Evolutionary conservation across 2,113 vertebrate species (phyloP).

Genomic region (Elephantulus edwardii): DNA sequence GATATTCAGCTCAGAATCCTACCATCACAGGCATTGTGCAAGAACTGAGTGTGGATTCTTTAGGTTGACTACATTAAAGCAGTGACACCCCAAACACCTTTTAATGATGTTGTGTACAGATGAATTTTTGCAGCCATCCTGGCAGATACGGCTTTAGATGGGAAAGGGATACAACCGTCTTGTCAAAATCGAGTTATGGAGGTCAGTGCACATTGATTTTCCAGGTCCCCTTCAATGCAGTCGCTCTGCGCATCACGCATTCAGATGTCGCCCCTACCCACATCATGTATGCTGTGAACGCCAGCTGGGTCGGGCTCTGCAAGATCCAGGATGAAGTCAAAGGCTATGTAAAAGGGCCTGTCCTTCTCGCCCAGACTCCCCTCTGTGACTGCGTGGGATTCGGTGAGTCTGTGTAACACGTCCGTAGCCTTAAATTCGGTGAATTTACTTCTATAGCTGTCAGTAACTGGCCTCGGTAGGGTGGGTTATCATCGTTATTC

Average conservation of each 20-base stretch:
- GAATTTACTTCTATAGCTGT: rapidly evolving
- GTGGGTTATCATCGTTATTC: not conserved
- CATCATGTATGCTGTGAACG: conserved; percentile 90
- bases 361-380: conserved; percentile 90
- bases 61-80: not conserved
- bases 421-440: rapidly evolving
- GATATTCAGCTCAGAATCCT: not conserved
- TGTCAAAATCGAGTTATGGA: rapidly evolving
- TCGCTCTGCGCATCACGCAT: conserved; percentile 90
- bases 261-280: conserved; percentile 91
- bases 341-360: conserved; percentile 83
- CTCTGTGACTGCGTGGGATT: conserved; percentile 94
- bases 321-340: conserved; percentile 87
- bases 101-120: not conserved
- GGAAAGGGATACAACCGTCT: not conserved
- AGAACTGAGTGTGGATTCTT: not conserved
- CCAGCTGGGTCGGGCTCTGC: conserved; percentile 94
- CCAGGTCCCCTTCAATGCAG: conserved; percentile 91
- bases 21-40: too few species aligned
- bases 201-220: not conserved
- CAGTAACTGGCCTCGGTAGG: not conserved
- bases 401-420: conserved; percentile 83
- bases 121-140: not conserved
- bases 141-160: not conserved
- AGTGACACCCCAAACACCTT: too few species aligned